Evolutionary conservation across 1,140 invertebrate genomes (phyloP), one percentile per base, ranked within the genome.

Genomic region (Pogonomyrmex californicus): DNA sequence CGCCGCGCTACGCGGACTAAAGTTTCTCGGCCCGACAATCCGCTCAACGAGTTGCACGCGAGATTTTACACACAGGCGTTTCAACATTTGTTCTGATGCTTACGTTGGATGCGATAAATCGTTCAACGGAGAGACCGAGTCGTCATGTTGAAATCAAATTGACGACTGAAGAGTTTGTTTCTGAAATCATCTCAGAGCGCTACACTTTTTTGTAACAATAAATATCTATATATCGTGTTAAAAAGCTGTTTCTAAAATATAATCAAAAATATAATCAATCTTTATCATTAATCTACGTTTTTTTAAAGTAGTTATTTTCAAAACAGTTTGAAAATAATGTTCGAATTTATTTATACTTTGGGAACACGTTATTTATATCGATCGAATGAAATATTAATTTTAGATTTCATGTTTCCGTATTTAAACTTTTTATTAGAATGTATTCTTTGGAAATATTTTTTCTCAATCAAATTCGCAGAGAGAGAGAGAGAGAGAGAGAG

Each of bases 21-120:
- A 82, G 71, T 85, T 85, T 63, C 71, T 38, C 70, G 56, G 36
- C 47, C 7, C 33, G 30, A 23, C 23, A 10, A 9, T 56, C 54
- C 33, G 23, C 30, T 6, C 44, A 41, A 68, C 44, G 30, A 41
- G 41, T 7, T 14, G 44, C 36, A n/a, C 54, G 60, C 65, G 56
- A 44, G 58, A 76, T 36, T n/a, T 44, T 76, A 41, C 51, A 14
- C 47, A 41, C 70, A 38, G 23, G 51, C 38, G 14, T 44, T 47
- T 51, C 70, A 73, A 71, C 56, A 47, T 60, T 47, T 30, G 41
- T 14, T 56, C n/a, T 38, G 12, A 10, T n/a, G 38, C 12, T 44
- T 2, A 17, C 44, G 17, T 44, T 44, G 47, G 9, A 23, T 33
- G 38, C 54, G 44, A 33, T 36, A 17, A 30, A 23, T 23, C 30